Percentiles rank a stretch among this genome's conserved stretches.
phyloP scores from a whole-genome alignment of 37 sponge, comb jelly and placozoan species.

The Crambe crambe region DNA sequence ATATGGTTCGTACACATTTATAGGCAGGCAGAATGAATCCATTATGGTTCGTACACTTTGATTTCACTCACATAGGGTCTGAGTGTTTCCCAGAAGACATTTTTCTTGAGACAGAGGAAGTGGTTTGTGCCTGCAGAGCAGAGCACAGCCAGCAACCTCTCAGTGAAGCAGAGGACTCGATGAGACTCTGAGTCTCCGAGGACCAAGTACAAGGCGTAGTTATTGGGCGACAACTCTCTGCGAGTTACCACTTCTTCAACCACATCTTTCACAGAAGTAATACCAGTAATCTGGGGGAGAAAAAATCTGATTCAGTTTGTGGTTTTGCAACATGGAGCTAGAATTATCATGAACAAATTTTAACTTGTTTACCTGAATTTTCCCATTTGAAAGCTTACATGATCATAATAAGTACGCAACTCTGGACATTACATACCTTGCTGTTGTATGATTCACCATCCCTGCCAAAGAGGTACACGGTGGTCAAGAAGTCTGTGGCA shows the following conservation, averaged over 20 bases:
- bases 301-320: neutral
- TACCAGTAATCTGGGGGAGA: conserved; percentile 42
- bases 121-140: conserved; percentile 33
- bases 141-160: conserved; percentile 65
- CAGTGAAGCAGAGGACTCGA: conserved; percentile 43
- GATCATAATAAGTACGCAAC: no score
- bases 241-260: conserved; percentile 45
- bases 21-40: no score
- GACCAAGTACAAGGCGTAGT: conserved; percentile 76
- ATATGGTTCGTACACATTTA: no score
- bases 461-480: conserved; percentile 51
- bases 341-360: no score
- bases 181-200: conserved; percentile 71
- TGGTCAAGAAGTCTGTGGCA: conserved; percentile 52
- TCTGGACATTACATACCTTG: conserved; percentile 43
- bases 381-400: no score
- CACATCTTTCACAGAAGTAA: conserved; percentile 51
- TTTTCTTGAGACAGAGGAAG: conserved; percentile 72
- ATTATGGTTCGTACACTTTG: no score
- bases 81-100: conserved; percentile 50
- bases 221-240: conserved; percentile 47
- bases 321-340: neutral
- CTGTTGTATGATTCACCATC: conserved; percentile 45
- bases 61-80: conserved; percentile 61
- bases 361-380: no score